Base-by-base conservation (phyloP, 2,797 vertebrate species). In the Streptopelia turtur region DNA sequence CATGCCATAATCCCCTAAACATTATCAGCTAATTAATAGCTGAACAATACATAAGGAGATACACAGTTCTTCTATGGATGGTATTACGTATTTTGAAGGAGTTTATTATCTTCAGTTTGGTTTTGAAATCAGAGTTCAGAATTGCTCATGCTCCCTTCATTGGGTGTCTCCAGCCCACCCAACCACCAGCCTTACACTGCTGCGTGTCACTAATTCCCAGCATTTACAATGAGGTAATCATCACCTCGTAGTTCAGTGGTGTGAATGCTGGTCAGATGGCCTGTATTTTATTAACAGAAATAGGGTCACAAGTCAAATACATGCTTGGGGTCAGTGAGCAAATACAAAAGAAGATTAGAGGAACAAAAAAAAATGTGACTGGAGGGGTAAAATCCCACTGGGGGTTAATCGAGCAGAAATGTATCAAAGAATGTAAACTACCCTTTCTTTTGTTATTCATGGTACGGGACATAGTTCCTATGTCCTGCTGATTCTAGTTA, bases 301-400 rank as follows among this genome's bases (percentile, higher is more conserved):
- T 95, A 95, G 97, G 98, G 98, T 98, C 98, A 98, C 96, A 98
- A 98, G 98, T 98, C 98, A 99, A 98, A 98, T 95, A 98, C 97
- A 97, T 90, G 96, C 91, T 93, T 79, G 82, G 98, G 98, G 98
- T 98, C 98, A 98, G 91, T 83, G 98, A 98, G 93, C 97, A 98
- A 97, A 97, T 94, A 97, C 97, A 97, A 97, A 96, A 97, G 97
- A 94, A 98, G 97, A 98, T 97, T 97, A 97, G 90, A 89, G 91
- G 98, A 98, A 98, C 98, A 98, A 97, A 98, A 98, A 45, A 45
- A 96, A 90, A 94, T 90, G 97, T 96, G 95, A 97, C 93, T 84
- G 94, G 97, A 97, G 95, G 96, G 95, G 91, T 87, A 76, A 93
- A 86, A 87, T 97, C 96, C 97, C 92, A 71, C 90, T 90, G 97